A percentile compares a stretch with the other conserved stretches of the same genome.
phyloP scores from a whole-genome alignment of 2,888 invertebrate species.

The Eledona agricola region DNA sequence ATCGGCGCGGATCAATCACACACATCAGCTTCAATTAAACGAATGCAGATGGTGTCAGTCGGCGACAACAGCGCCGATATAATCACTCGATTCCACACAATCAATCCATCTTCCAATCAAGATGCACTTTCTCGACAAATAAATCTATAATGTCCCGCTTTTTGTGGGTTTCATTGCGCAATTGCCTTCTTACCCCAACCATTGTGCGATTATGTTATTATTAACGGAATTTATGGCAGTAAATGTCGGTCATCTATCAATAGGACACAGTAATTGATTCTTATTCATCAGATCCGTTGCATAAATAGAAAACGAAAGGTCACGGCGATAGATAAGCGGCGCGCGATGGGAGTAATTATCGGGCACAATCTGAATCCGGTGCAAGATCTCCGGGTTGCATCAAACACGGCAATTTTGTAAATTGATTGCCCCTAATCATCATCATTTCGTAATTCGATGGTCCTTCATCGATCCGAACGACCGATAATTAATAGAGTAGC shows the following conservation, averaged over 20 bases:
- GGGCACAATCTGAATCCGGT: no score
- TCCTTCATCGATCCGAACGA: no score
- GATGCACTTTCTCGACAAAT: constrained; percentile 15
- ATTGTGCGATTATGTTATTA: constrained; percentile 21
- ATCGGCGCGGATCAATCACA: constrained; percentile 24
- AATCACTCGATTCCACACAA: constrained; percentile 26
- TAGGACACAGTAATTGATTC: constrained; percentile 34
- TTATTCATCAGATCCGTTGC: constrained; percentile 27
- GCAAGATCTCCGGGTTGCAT: no score
- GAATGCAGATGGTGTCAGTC: constrained; percentile 24
- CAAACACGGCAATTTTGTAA: no score
- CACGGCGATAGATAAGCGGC: constrained; percentile 34
- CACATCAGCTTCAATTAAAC: constrained; percentile 26
- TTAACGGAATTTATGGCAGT: constrained; percentile 26
- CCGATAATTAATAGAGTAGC: no score
- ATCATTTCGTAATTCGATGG: no score
- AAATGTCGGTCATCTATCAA: constrained; percentile 31
- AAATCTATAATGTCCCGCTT: constrained; percentile 1
- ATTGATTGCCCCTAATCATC: no score
- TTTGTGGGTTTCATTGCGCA: constrained; percentile 14
- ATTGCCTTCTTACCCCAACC: constrained; percentile 6
- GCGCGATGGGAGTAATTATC: no score
- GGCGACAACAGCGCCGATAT: constrained; percentile 22
- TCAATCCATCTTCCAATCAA: constrained; percentile 22
- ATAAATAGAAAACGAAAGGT: constrained; percentile 34